Percentiles rank a stretch among this genome's conserved stretches.
Evolutionary conservation across 2,113 vertebrate species (phyloP).

Genomic region (Solenodon paradoxus): DNA sequence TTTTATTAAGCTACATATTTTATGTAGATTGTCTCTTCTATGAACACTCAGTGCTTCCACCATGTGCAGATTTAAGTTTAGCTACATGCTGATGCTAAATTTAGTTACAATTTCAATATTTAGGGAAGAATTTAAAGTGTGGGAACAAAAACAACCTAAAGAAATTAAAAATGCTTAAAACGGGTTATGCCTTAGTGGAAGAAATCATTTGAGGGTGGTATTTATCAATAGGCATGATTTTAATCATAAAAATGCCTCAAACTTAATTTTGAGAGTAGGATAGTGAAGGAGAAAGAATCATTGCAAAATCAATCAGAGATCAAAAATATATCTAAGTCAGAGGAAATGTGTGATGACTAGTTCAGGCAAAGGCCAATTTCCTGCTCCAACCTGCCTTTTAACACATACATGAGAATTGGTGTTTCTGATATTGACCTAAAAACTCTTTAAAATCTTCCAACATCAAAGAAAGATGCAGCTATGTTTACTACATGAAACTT

Average conservation of each 20-base stretch:
- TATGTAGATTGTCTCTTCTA: background rate
- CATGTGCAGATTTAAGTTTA: background rate
- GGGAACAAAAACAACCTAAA: background rate
- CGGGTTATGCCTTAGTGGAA: background rate
- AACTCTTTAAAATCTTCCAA: background rate
- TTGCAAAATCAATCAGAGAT: background rate
- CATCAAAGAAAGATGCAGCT: slow-evolving; percentile 46
- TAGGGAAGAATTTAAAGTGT: background rate
- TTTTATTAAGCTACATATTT: background rate
- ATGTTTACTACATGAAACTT: background rate
- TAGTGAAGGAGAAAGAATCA: background rate
- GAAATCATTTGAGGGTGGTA: background rate
- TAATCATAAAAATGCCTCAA: background rate
- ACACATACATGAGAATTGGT: background rate
- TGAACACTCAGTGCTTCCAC: background rate
- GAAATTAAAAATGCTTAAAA: background rate
- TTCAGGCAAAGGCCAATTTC: background rate
- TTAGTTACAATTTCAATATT: background rate
- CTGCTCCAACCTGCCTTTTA: background rate
- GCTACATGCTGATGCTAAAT: background rate
- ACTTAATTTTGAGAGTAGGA: background rate
- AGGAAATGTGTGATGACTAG: background rate
- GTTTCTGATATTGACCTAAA: background rate
- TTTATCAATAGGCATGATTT: background rate
- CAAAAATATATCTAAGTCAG: background rate